Percentiles rank a stretch among this genome's conserved stretches.
phyloP scores from a whole-genome alignment of 2,113 vertebrate genomes.

The Aphelocoma coerulescens region DNA sequence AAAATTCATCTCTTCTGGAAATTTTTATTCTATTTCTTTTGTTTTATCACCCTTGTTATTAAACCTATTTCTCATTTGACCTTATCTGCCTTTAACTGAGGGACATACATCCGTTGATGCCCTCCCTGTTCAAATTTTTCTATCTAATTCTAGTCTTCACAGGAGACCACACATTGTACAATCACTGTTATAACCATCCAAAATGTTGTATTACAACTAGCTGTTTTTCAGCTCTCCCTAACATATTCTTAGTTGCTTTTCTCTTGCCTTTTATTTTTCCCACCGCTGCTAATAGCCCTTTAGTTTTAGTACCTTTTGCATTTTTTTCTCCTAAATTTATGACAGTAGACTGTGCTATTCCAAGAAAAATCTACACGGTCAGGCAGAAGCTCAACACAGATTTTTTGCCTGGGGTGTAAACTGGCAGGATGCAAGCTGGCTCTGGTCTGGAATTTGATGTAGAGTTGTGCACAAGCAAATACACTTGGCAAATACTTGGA shows the following conservation, averaged over 20 bases:
- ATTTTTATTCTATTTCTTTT: neutral
- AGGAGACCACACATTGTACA: neutral
- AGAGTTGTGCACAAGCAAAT: constrained; percentile 35
- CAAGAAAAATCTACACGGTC: constrained; percentile 20
- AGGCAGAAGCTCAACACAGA: constrained; percentile 24
- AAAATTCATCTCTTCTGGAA: neutral
- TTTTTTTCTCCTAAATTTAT: neutral
- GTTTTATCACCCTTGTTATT: neutral
- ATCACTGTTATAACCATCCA: neutral
- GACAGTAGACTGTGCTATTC: neutral
- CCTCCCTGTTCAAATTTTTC: neutral
- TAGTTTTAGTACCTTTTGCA: neutral
- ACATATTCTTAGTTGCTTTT: neutral
- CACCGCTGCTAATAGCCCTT: neutral
- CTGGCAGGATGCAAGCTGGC: constrained; percentile 37
- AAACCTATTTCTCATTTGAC: neutral
- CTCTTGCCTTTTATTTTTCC: neutral
- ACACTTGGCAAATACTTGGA: constrained; percentile 17
- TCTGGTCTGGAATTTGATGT: constrained; percentile 37
- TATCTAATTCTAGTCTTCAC: neutral
- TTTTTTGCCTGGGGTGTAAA: constrained; percentile 57
- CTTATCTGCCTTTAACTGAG: neutral
- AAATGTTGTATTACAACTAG: neutral
- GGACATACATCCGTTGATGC: neutral
- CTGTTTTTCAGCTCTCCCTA: neutral